Percentiles rank a stretch among this genome's conserved stretches.
These are phyloP conservation scores for Eumerus sabulonum DNA, from an alignment of 2,888 invertebrate species.

Conservation along the genomic window DNA sequence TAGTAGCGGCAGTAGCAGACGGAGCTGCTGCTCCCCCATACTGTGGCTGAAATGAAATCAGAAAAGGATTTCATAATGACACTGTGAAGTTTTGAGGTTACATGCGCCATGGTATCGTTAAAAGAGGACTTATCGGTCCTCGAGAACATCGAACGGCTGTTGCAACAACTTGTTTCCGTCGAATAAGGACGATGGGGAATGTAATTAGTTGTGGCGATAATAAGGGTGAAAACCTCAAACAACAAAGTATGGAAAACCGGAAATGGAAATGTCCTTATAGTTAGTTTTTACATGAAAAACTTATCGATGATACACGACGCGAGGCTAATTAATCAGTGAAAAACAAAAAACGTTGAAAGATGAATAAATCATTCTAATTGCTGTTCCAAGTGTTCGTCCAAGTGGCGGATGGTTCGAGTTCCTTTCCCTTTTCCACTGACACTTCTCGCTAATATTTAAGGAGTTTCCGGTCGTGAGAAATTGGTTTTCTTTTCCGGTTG, in stretches of 20 bases:
- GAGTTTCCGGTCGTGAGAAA: too few species aligned
- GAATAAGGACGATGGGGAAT: too few species aligned
- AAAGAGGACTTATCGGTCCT: conserved; percentile 26
- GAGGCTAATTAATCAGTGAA: conserved; percentile 24
- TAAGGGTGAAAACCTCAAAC: too few species aligned
- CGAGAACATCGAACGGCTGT: background rate
- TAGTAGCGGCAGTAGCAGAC: background rate
- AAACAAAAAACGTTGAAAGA: conserved; percentile 9
- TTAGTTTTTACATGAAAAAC: too few species aligned
- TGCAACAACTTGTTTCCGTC: too few species aligned
- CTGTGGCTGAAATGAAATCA: conserved; percentile 49
- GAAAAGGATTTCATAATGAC: conserved; percentile 38
- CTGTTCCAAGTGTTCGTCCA: conserved; percentile 27
- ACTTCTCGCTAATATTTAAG: background rate
- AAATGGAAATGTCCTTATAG: too few species aligned
- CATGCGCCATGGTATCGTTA: conserved; percentile 24
- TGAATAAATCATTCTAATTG: conserved; percentile 61
- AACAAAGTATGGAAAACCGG: too few species aligned
- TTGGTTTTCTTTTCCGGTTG: too few species aligned
- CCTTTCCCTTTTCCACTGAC: too few species aligned
- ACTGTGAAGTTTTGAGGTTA: conserved; percentile 23
- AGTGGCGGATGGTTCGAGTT: too few species aligned
- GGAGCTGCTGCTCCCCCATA: conserved; percentile 8
- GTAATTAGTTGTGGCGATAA: too few species aligned
- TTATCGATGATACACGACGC: too few species aligned